A percentile compares a stretch with the other conserved stretches of the same genome.
phyloP scores from a whole-genome alignment of 1,140 invertebrate genomes.

The Schlechtendalia chinensis region DNA sequence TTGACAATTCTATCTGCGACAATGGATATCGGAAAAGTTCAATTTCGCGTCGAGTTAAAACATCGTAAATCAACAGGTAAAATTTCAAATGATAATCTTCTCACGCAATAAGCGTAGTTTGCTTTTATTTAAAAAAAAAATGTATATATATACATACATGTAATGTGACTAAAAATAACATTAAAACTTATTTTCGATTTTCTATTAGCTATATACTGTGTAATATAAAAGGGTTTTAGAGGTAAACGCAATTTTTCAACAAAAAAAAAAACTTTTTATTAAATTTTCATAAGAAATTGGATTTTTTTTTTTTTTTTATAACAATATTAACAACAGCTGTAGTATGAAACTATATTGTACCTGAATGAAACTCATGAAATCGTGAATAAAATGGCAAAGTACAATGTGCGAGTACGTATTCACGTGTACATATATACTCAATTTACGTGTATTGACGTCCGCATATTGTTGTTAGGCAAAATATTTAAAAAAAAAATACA shows the following conservation, averaged over 20 bases:
- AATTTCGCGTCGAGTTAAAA: neutral
- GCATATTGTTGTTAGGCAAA: no score
- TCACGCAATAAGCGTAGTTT: neutral
- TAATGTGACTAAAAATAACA: neutral
- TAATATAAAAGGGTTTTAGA: neutral
- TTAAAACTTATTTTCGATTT: neutral
- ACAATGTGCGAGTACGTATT: no score
- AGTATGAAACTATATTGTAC: neutral
- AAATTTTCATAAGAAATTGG: neutral
- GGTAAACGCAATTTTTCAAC: neutral
- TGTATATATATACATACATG: neutral
- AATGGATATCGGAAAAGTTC: neutral
- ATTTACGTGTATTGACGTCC: no score
- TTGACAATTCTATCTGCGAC: neutral
- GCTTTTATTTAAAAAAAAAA: neutral
- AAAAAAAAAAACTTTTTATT: conserved; percentile 17
- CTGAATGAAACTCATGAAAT: neutral
- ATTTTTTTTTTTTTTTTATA: neutral
- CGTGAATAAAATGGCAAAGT: neutral
- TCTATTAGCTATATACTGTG: neutral
- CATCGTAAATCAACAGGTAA: neutral
- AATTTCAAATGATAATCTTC: neutral
- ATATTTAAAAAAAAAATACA: no score
- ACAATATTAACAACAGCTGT: neutral
- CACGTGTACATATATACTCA: no score